Conservation (phyloP, 1,140 invertebrate species). For the roundworm (Caenorhabditis elegans) region WBcel235 BX284604.4:7496501-7497000, state of each 20-base stretch:
- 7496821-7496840: background rate
- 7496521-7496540: background rate
- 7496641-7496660: background rate
- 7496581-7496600: conserved; percentile 16
- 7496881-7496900: background rate
- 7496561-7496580: background rate
- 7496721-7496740: too few relatives aligned
- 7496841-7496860: background rate
- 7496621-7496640: background rate
- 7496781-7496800: background rate
- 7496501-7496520: background rate
- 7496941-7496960: conserved; percentile 25
- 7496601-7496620: background rate
- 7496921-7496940: background rate
- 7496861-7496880: too few relatives aligned
- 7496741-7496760: too few relatives aligned
- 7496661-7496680: background rate
- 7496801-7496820: background rate
- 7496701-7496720: background rate
- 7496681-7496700: background rate
- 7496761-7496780: background rate
- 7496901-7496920: background rate
- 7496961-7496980: background rate
- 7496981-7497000: background rate
- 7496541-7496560: background rate